Percentiles rank a stretch among this genome's conserved stretches.
These are phyloP conservation scores for Lepisosteus oculatus DNA, from an alignment of 2,113 vertebrate species.

Conservation along the genomic window DNA sequence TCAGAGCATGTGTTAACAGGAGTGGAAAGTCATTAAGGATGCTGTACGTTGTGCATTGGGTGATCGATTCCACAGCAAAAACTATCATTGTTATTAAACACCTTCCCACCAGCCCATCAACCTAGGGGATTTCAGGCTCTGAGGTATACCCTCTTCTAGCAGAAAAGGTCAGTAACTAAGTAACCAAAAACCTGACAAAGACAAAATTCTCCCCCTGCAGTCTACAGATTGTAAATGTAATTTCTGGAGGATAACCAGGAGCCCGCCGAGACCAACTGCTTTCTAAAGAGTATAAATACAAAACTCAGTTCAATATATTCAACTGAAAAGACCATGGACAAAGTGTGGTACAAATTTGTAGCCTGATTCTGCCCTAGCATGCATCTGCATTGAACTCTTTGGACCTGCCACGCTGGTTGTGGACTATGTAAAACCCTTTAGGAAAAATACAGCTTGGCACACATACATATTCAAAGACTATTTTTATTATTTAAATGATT, in stretches of 20 bases:
- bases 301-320: too few species aligned
- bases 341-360: too few species aligned
- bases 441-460: too few species aligned
- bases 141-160: background rate
- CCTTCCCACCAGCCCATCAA: background rate
- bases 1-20: background rate
- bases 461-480: too few species aligned
- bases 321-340: too few species aligned
- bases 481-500: too few species aligned
- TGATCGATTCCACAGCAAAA: background rate
- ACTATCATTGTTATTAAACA: constrained; percentile 10
- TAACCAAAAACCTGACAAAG: background rate
- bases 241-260: background rate
- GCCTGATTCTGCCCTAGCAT: too few species aligned
- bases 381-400: too few species aligned
- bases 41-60: background rate
- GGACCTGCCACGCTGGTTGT: too few species aligned
- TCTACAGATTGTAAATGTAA: background rate
- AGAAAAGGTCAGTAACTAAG: background rate
- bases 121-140: background rate
- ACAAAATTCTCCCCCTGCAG: background rate
- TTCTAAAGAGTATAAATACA: too few species aligned
- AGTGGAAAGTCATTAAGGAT: constrained; percentile 1
- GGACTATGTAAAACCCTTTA: too few species aligned
- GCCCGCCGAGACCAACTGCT: too few species aligned